These are phyloP conservation scores for Centropus unirufus DNA, from an alignment of 2,113 vertebrate species.

Conservation along the genomic window DNA sequence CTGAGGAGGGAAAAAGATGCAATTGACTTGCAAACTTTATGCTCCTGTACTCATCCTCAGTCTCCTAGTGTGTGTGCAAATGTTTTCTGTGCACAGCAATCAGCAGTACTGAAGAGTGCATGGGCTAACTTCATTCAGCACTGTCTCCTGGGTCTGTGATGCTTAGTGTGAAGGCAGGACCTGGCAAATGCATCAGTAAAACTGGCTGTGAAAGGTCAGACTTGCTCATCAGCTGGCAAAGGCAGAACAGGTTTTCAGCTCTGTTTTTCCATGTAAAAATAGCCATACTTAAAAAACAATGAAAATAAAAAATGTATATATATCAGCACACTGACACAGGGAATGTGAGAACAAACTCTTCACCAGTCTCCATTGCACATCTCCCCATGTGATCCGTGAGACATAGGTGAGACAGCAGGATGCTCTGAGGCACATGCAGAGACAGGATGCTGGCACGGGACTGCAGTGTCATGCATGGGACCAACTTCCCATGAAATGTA, in stretches of 20 bases:
- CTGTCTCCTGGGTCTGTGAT: neutral
- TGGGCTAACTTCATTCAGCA: neutral
- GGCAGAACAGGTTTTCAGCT: neutral
- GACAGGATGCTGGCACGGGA: neutral
- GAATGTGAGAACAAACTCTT: neutral
- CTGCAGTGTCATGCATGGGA: neutral
- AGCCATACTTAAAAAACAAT: neutral
- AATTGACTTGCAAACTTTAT: neutral
- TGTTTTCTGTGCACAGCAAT: neutral
- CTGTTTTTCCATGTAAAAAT: neutral
- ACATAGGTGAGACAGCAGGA: neutral
- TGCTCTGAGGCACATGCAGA: neutral
- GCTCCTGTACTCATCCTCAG: neutral
- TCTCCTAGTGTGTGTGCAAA: neutral
- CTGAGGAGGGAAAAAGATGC: neutral
- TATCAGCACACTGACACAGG: neutral
- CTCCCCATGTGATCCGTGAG: neutral
- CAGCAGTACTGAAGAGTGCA: fast-evolving
- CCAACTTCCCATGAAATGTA: neutral
- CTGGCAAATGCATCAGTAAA: neutral
- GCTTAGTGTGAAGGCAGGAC: neutral
- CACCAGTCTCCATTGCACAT: neutral
- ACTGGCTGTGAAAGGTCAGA: neutral
- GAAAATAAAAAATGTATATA: neutral
- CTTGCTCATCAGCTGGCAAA: neutral